Conservation (phyloP, 2,113 vertebrate species). For the Phodopus roborovskii region DNA sequence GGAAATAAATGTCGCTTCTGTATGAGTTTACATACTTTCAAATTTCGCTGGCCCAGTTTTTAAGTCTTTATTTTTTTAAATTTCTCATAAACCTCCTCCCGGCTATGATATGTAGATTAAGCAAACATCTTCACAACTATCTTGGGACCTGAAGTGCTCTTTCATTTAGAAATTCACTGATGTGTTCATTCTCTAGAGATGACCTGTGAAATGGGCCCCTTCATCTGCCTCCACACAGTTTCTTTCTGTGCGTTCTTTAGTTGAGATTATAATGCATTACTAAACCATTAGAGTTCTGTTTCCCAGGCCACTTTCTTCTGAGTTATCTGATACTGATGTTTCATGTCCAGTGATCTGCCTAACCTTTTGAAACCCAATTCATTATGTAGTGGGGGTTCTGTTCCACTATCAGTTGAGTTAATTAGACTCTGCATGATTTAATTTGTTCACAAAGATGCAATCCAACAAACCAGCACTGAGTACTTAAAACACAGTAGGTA, state of each 20-base stretch:
- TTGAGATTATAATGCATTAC: not conserved
- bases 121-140: conserved; percentile 20
- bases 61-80: conserved; percentile 23
- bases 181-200: conserved; percentile 16
- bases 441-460: not conserved
- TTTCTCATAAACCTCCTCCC: not conserved
- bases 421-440: not conserved
- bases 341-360: not conserved
- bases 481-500: not conserved
- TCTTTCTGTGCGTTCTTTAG: not conserved
- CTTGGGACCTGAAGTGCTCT: conserved; percentile 25
- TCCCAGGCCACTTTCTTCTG: not conserved
- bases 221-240: not conserved
- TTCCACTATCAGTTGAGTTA: not conserved
- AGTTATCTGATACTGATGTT: not conserved
- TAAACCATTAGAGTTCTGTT: not conserved
- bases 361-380: not conserved
- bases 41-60: conserved; percentile 54
- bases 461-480: not conserved
- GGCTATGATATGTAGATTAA: conserved; percentile 46
- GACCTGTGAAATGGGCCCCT: not conserved
- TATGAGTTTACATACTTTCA: conserved; percentile 47
- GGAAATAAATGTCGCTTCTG: conserved; percentile 61
- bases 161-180: not conserved
- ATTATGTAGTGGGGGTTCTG: not conserved